Evolutionary conservation across 1,140 invertebrate genomes (phyloP).

Genomic region (Capitella teleta): DNA sequence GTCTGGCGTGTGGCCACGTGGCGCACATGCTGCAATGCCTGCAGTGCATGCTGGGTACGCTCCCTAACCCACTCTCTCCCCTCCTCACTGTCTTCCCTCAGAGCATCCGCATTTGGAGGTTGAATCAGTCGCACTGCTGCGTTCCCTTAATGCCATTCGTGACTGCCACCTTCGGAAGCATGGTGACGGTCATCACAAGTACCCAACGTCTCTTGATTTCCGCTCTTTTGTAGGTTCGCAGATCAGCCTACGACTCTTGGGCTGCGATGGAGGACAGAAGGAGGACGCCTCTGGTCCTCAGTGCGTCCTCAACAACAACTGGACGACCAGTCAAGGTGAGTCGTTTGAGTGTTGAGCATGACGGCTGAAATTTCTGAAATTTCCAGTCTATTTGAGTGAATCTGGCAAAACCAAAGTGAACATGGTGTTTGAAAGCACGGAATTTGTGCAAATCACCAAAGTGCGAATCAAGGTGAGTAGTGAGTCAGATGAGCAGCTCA

Average conservation of each 20-base stretch:
- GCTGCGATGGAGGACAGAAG: conserved; percentile 29
- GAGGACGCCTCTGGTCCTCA: conserved; percentile 20
- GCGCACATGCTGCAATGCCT: conserved; percentile 24
- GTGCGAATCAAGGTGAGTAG: conserved; percentile 30
- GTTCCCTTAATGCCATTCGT: conserved; percentile 22
- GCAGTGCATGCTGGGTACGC: conserved; percentile 24
- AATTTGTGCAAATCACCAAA: conserved; percentile 29
- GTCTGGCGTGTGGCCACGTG: conserved; percentile 30
- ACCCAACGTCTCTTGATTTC: too few relatives aligned
- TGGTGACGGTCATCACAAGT: conserved; percentile 20
- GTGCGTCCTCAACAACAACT: conserved; percentile 8
- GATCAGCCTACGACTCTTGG: conserved; percentile 20
- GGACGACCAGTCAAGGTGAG: background rate
- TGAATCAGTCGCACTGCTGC: conserved; percentile 15
- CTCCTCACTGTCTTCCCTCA: background rate
- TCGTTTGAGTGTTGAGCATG: too few relatives aligned
- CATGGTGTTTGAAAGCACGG: conserved; percentile 33
- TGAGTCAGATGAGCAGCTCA: background rate
- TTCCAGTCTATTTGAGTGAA: conserved; percentile 29
- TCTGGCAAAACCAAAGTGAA: conserved; percentile 33
- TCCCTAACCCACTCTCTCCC: background rate
- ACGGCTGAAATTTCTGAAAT: too few relatives aligned
- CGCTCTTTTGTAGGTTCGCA: conserved; percentile 16
- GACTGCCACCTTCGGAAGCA: conserved; percentile 31
- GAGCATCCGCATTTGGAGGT: background rate